These are phyloP conservation scores for Rotaria macrura DNA, from an alignment of 2,888 invertebrate genomes.

Conservation along the genomic window DNA sequence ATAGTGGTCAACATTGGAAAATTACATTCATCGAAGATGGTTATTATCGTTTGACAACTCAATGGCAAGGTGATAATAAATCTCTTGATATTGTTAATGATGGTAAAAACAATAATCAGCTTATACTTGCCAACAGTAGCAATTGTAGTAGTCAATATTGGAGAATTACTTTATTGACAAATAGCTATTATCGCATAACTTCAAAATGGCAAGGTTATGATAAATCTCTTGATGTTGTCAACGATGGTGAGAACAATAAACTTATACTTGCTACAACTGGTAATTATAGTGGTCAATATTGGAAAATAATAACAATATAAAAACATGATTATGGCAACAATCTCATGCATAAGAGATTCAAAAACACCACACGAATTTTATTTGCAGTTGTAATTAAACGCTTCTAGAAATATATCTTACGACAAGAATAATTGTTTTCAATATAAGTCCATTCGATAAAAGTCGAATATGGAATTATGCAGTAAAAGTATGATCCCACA, in stretches of 20 bases:
- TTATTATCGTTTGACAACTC: background rate
- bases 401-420: background rate
- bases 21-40: background rate
- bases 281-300: background rate
- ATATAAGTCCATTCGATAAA: no score
- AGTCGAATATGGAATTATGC: no score
- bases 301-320: background rate
- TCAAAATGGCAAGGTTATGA: background rate
- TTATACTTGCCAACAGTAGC: background rate
- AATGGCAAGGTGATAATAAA: background rate
- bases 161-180: background rate
- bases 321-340: background rate
- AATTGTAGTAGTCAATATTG: background rate
- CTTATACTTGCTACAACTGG: background rate
- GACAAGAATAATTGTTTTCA: background rate
- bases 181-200: background rate
- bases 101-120: background rate
- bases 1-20: conserved; percentile 11
- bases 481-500: no score
- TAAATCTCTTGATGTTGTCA: background rate
- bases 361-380: no score
- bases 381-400: background rate
- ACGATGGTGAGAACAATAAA: background rate
- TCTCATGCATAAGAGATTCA: background rate
- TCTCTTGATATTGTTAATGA: background rate